phyloP scores from a whole-genome alignment of 2,888 invertebrate genomes.

The Bellardia bayeri region DNA sequence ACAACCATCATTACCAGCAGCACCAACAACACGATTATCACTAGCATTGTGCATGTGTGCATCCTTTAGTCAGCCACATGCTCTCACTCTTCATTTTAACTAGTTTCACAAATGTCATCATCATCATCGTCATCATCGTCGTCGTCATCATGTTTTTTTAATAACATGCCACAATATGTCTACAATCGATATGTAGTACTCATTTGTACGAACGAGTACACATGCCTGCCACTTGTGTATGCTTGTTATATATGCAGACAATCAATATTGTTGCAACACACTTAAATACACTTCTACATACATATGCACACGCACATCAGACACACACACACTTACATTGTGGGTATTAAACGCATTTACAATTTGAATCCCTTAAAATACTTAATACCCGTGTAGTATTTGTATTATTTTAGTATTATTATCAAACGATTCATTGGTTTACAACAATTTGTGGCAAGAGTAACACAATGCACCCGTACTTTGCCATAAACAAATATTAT shows the following conservation, averaged over 20 bases:
- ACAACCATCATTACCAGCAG: constrained; percentile 33
- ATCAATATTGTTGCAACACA: constrained; percentile 52
- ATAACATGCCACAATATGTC: constrained; percentile 64
- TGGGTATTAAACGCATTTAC: constrained; percentile 1
- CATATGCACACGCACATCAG: background rate
- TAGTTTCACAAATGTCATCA: constrained; percentile 63
- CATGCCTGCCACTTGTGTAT: background rate
- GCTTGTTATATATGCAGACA: constrained; percentile 24
- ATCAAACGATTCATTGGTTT: constrained; percentile 48
- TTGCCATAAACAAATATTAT: constrained; percentile 37
- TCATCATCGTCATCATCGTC: constrained; percentile 24
- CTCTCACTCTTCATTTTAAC: constrained; percentile 45
- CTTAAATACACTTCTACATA: constrained; percentile 14
- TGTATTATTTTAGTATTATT: constrained; percentile 37
- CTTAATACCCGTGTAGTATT: constrained; percentile 35
- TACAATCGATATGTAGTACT: constrained; percentile 40
- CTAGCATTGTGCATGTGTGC: background rate
- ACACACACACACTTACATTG: constrained; percentile 13
- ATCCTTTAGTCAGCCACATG: constrained; percentile 20
- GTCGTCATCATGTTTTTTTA: constrained; percentile 39
- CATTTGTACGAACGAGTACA: background rate
- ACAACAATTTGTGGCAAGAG: constrained; percentile 47
- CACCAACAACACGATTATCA: background rate
- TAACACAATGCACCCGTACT: constrained; percentile 16
- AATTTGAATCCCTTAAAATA: constrained; percentile 42